Base-by-base conservation (phyloP, 2,888 invertebrate genomes). In the Meiosimyza platycephala region DNA sequence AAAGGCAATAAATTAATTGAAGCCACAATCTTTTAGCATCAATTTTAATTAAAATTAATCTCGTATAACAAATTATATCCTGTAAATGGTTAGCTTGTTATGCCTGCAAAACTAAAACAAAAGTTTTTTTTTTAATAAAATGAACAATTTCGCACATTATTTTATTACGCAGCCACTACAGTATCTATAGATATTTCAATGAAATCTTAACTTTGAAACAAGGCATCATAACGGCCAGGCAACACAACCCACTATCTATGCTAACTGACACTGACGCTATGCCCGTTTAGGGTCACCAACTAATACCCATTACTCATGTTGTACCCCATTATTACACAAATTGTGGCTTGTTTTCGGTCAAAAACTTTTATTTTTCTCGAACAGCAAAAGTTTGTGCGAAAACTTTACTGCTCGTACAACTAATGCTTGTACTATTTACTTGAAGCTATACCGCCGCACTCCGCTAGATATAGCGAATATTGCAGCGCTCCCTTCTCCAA, bases 311-410 rank as follows among this genome's bases (percentile, higher is more conserved):
- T 51, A 51, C 52, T 59, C 33, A 59, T 59, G 62, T 62, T 60
- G 28, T 60, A 51, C 50, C 28, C 52, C 18, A 70, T 69, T 62
- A 70, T 59, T 66, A 33, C 72, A 59, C 65, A 66, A 72, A 72
- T 65, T 72, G 72, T 72, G 72, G 65, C 40, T 62, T 59, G 16
- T 72, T 72, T 55, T 28, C 22, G 51, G 40, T 55, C 52, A 54
- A 33, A 59, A 57, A 57, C 13, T 65, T 63, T 71, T 71, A 51
- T 47, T 51, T 48, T 62, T 13, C 54, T 18, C 59, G 16, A 18
- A 18, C 47, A 47, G 69, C 62, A 62, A 55, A 70, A 63, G 71
- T 71, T 71, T 16, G 16, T n/a, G n/a, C 12, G 12, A 33, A 52
- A 68, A 68, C 57, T 55, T 67, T 40, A 7, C 40, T 40, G 2